Conservation (phyloP, 2,888 invertebrate genomes). For the Tenthredo notha region DNA sequence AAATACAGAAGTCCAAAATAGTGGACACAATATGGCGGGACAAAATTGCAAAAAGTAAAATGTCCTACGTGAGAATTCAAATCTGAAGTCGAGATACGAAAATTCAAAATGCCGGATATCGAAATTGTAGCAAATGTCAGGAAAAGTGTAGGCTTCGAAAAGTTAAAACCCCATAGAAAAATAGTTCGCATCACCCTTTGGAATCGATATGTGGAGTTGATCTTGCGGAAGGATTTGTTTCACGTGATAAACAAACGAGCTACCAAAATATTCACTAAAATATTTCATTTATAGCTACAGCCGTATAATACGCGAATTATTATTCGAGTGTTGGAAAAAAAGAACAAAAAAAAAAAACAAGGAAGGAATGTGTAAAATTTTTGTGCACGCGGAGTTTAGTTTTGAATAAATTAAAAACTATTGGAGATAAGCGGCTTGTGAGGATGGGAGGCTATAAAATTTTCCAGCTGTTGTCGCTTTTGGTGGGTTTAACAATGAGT, state of each 20-base stretch:
- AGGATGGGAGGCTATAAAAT: background rate
- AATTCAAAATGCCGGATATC: background rate
- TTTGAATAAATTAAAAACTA: slow-evolving; percentile 34
- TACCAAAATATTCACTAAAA: too few relatives aligned
- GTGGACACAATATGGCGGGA: too few relatives aligned
- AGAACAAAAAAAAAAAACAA: too few relatives aligned
- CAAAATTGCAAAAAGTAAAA: too few relatives aligned
- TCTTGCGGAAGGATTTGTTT: background rate
- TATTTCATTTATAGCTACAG: too few relatives aligned
- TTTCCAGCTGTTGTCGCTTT: slow-evolving; percentile 11
- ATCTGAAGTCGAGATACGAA: too few relatives aligned
- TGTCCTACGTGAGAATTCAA: too few relatives aligned
- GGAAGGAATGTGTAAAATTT: background rate
- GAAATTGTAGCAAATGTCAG: background rate
- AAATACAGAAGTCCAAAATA: too few relatives aligned
- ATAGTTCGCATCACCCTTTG: background rate
- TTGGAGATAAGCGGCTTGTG: background rate
- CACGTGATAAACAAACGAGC: too few relatives aligned
- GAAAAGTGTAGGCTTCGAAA: background rate
- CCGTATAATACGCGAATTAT: too few relatives aligned
- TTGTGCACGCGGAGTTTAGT: background rate
- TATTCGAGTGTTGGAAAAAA: background rate
- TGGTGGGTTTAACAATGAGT: slow-evolving; percentile 30
- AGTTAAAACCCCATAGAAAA: background rate
- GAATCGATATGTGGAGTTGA: background rate